Conservation (phyloP, 2,797 vertebrate genomes). For the Phaenicophaeus curvirostris region DNA sequence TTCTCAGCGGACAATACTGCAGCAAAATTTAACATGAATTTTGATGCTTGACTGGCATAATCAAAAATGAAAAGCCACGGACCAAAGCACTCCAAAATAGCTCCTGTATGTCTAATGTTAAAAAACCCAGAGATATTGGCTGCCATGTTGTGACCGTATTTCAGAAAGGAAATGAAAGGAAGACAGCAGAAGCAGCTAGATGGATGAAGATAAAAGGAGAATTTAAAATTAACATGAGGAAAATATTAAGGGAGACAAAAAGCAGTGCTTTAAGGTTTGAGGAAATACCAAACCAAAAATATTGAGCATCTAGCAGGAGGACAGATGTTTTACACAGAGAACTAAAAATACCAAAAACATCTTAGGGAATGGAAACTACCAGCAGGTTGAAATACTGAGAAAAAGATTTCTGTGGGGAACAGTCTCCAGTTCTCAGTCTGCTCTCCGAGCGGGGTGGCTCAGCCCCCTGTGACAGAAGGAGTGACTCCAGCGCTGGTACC, state of each 20-base stretch:
- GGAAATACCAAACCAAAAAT: conserved; percentile 52
- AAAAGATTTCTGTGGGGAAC: background rate
- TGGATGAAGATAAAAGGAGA: conserved; percentile 63
- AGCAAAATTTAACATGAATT: background rate
- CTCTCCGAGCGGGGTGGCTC: rapidly evolving
- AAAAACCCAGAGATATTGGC: background rate
- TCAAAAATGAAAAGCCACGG: background rate
- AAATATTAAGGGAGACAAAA: conserved; percentile 58
- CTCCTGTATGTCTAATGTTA: background rate
- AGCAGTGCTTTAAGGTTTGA: conserved; percentile 30
- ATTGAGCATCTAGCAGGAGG: conserved; percentile 31
- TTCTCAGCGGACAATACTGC: background rate
- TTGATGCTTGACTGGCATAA: background rate
- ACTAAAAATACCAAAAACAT: conserved; percentile 8
- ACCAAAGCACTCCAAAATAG: background rate
- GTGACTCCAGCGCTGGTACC: background rate
- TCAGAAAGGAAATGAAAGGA: conserved; percentile 33
- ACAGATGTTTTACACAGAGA: conserved; percentile 18
- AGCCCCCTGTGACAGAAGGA: rapidly evolving
- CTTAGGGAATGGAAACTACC: background rate
- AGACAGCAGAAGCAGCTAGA: conserved; percentile 26
- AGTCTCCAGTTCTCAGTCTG: background rate
- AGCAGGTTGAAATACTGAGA: background rate
- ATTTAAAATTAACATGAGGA: conserved; percentile 61
- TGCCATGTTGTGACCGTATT: background rate